Percentiles rank a stretch among this genome's conserved stretches.
phyloP scores from a whole-genome alignment of 2,113 vertebrate species.

The Indri indri region DNA sequence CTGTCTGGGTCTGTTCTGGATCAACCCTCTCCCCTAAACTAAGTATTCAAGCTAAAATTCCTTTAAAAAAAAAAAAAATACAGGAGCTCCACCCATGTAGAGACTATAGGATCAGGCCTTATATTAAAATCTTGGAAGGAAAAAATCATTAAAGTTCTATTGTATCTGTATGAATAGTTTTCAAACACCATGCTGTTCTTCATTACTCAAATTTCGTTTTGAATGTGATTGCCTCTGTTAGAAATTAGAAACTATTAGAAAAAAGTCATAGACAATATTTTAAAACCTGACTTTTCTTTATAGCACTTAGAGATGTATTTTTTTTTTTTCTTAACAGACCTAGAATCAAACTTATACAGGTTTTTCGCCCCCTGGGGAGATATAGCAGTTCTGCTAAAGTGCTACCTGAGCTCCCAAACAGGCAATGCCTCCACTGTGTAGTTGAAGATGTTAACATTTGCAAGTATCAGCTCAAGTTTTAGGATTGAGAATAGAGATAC shows the following conservation, averaged over 20 bases:
- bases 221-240: conserved; percentile 8
- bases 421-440: not conserved
- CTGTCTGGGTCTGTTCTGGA: fast-evolving
- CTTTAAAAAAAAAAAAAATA: not conserved
- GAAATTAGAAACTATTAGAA: conserved; percentile 47
- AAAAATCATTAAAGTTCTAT: not conserved
- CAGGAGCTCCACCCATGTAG: not conserved
- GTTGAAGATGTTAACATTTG: not conserved
- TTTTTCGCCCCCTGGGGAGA: not conserved
- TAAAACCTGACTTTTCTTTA: not conserved
- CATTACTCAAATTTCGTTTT: conserved; percentile 45
- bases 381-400: not conserved
- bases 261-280: not conserved
- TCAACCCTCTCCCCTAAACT: not conserved
- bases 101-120: not conserved
- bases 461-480: not conserved
- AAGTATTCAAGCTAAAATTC: not conserved
- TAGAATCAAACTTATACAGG: not conserved
- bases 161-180: conserved; percentile 4
- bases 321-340: not conserved
- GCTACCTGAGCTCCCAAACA: not conserved
- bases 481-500: not conserved
- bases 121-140: conserved; percentile 24
- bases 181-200: conserved; percentile 13
- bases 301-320: not conserved